Conservation (phyloP, 1,140 invertebrate genomes). For the Caerostris extrusa region DNA sequence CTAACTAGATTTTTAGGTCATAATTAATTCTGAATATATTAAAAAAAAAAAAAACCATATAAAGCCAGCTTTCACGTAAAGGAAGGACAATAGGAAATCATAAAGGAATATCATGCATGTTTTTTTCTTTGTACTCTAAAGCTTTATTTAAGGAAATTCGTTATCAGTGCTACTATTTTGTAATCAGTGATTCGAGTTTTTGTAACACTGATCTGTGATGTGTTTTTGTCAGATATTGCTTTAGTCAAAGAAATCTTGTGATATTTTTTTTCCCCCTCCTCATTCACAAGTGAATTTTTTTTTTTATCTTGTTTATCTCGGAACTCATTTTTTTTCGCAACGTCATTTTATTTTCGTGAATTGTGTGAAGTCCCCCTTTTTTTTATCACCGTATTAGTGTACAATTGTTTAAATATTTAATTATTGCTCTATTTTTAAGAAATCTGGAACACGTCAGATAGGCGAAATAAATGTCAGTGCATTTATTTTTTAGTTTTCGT, state of each 20-base stretch:
- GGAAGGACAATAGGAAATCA: background rate
- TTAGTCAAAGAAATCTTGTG: constrained; percentile 77
- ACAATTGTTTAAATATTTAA: background rate
- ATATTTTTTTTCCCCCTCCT: constrained; percentile 66
- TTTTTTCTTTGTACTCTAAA: constrained; percentile 58
- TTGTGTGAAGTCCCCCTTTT: background rate
- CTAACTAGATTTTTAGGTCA: too few relatives aligned
- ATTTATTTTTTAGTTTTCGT: background rate
- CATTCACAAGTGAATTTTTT: constrained; percentile 29
- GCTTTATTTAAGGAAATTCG: constrained; percentile 36
- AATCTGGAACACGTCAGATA: background rate
- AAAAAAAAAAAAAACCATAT: too few relatives aligned
- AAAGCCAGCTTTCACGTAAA: background rate
- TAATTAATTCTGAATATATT: too few relatives aligned
- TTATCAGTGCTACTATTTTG: constrained; percentile 41
- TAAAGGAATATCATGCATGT: background rate
- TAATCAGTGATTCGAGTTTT: constrained; percentile 61
- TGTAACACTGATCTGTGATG: constrained; percentile 71
- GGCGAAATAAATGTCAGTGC: background rate
- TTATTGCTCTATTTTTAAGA: constrained; percentile 19
- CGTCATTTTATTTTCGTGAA: constrained; percentile 33
- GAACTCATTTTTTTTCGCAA: constrained; percentile 2
- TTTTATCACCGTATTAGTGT: background rate
- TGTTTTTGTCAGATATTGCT: constrained; percentile 73
- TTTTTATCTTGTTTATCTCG: background rate